Conservation (phyloP, 2,888 invertebrate genomes). For the Boloria selene region DNA sequence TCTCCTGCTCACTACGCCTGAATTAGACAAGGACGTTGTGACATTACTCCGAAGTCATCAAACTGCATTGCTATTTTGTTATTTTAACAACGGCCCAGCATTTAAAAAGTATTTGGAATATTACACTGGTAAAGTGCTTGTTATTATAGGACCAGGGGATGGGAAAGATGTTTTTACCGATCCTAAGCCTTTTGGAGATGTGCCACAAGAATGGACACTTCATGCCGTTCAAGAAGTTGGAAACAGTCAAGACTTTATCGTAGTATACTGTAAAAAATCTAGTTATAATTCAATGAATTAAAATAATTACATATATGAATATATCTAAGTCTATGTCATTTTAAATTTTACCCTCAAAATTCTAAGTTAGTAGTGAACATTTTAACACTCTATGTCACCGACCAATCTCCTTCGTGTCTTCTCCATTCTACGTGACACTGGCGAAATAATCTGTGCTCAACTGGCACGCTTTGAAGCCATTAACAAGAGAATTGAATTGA, state of each 20-base stretch:
- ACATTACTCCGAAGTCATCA: slow-evolving; percentile 60
- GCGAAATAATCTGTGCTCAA: too few relatives aligned
- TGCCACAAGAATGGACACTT: slow-evolving; percentile 83
- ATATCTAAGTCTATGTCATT: background rate
- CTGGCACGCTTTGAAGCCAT: too few relatives aligned
- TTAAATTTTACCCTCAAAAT: too few relatives aligned
- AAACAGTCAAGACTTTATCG: slow-evolving; percentile 84
- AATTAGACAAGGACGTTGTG: slow-evolving; percentile 60
- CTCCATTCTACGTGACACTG: too few relatives aligned
- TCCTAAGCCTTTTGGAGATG: slow-evolving; percentile 85
- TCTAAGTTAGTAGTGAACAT: too few relatives aligned
- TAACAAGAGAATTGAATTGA: too few relatives aligned
- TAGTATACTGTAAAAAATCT: slow-evolving; percentile 71
- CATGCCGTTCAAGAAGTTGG: slow-evolving; percentile 82
- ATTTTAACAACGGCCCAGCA: slow-evolving; percentile 88
- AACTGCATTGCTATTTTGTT: slow-evolving; percentile 89
- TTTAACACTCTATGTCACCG: too few relatives aligned
- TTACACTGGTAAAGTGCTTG: slow-evolving; percentile 84
- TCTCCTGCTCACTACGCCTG: slow-evolving; percentile 78
- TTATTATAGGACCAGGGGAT: slow-evolving; percentile 88
- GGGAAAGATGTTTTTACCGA: slow-evolving; percentile 86
- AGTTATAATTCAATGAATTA: background rate
- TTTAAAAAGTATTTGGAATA: slow-evolving; percentile 86
- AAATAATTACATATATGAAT: background rate
- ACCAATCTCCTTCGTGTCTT: too few relatives aligned